Conservation (phyloP, 2,797 vertebrate genomes). For the Rhinophrynus dorsalis region DNA sequence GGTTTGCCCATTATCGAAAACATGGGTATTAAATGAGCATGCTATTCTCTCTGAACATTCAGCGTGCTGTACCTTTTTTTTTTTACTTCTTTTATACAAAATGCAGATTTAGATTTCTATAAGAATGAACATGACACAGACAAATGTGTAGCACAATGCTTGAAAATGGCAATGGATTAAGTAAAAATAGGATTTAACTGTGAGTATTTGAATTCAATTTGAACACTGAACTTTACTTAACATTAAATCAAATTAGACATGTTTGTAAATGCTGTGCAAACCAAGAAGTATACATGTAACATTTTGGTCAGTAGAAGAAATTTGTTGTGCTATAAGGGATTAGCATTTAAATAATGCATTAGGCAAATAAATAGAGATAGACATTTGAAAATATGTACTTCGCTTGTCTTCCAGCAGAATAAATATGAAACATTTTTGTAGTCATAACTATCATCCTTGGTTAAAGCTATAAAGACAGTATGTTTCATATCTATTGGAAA, state of each 20-base stretch:
- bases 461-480: constrained; percentile 13
- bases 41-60: too few relatives aligned
- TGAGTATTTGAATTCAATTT: constrained; percentile 46
- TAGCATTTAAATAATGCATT: constrained; percentile 50
- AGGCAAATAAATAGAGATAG: constrained; percentile 38
- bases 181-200: constrained; percentile 23
- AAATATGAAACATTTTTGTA: constrained; percentile 11
- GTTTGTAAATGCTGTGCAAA: constrained; percentile 37
- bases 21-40: too few relatives aligned
- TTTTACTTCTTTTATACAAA: too few relatives aligned
- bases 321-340: constrained; percentile 39
- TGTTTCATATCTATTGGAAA: constrained; percentile 20
- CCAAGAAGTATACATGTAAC: constrained; percentile 21
- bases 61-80: too few relatives aligned
- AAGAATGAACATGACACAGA: constrained; percentile 1
- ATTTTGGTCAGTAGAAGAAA: constrained; percentile 31
- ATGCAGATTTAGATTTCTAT: too few relatives aligned
- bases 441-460: constrained; percentile 25
- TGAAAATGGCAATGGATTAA: constrained; percentile 34
- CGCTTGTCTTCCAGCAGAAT: constrained; percentile 4
- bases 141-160: constrained; percentile 3
- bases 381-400: neutral
- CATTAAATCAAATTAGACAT: constrained; percentile 44
- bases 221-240: constrained; percentile 47
- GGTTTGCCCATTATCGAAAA: too few relatives aligned